Conservation (phyloP, 2,113 vertebrate genomes). For the Melierax canorus region DNA sequence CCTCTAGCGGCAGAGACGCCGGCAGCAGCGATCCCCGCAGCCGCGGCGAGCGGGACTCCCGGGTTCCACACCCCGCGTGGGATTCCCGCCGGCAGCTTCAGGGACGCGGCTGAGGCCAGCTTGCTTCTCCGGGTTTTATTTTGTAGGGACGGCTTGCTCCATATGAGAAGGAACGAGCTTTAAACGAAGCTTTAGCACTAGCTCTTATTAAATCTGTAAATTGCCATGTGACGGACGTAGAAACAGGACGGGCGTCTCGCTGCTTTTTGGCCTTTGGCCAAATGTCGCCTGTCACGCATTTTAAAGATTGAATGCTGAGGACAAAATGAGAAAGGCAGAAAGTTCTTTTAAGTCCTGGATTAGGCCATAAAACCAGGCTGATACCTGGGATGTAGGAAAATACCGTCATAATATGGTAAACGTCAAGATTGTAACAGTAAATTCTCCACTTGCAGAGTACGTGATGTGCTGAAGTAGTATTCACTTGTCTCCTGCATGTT, state of each 20-base stretch:
- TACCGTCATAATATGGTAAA: background rate
- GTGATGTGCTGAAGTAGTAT: background rate
- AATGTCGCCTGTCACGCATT: accelerated
- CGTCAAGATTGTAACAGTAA: background rate
- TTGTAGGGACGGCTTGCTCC: background rate
- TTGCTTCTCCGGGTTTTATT: background rate
- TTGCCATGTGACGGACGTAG: background rate
- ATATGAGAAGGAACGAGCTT: background rate
- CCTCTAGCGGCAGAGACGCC: conserved; percentile 20
- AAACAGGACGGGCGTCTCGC: background rate
- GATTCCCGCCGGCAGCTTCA: background rate
- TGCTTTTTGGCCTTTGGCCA: background rate
- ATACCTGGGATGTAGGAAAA: background rate
- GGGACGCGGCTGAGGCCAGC: background rate
- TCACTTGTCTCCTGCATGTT: accelerated
- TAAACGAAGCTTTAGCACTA: background rate
- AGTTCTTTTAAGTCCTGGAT: background rate
- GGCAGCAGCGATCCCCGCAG: background rate
- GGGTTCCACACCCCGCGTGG: background rate
- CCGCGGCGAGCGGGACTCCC: background rate
- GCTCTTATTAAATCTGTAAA: background rate
- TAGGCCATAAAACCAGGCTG: background rate
- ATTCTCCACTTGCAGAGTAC: background rate
- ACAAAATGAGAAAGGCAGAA: background rate
- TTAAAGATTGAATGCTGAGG: background rate